phyloP scores from a whole-genome alignment of 1,140 invertebrate species.

The Drosophila seguyi region DNA sequence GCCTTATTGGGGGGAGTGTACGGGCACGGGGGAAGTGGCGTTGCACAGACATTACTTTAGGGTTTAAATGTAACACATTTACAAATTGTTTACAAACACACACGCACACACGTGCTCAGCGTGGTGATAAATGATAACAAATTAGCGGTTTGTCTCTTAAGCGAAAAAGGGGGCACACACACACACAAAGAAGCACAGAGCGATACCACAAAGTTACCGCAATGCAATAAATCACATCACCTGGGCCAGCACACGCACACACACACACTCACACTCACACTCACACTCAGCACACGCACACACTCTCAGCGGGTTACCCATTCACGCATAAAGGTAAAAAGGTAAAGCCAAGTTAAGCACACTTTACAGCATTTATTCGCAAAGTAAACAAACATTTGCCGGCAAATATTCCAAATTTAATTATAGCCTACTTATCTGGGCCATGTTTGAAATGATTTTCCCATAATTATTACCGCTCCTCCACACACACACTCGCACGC shows the following conservation, averaged over 20 bases:
- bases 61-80: conserved; percentile 78
- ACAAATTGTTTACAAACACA: conserved; percentile 76
- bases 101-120: conserved; percentile 37
- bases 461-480: background rate
- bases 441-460: conserved; percentile 8
- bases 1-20: conserved; percentile 6
- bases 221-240: conserved; percentile 79
- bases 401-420: conserved; percentile 4
- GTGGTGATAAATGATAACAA: conserved; percentile 78
- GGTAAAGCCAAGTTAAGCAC: conserved; percentile 29
- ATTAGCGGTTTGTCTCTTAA: conserved; percentile 79
- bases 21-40: background rate
- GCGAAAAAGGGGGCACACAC: conserved; percentile 54
- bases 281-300: background rate
- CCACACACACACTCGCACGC: background rate
- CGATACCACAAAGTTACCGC: conserved; percentile 75
- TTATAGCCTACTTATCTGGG: conserved; percentile 9
- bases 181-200: conserved; percentile 18
- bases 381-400: background rate
- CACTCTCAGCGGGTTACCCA: conserved; percentile 4
- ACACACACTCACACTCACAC: background rate
- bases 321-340: conserved; percentile 20
- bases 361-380: conserved; percentile 21
- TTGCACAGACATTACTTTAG: conserved; percentile 64
- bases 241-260: conserved; percentile 39